These are phyloP conservation scores for Drosophila dives DNA, from an alignment of 2,888 invertebrate genomes.

Conservation along the genomic window DNA sequence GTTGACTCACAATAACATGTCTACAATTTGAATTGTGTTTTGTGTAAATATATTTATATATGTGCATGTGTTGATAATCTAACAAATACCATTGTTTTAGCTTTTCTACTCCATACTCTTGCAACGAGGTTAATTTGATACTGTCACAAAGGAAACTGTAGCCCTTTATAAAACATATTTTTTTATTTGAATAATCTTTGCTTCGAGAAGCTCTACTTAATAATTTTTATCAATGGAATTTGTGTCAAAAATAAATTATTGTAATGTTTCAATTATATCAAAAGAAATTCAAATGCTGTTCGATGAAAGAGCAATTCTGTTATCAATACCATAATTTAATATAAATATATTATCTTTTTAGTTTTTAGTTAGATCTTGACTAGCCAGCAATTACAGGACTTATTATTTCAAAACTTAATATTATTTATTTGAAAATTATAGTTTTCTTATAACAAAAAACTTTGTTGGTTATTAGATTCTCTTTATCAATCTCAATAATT, in stretches of 20 bases:
- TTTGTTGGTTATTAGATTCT: neutral
- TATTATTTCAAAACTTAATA: neutral
- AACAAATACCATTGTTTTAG: conserved; percentile 17
- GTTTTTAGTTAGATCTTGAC: neutral
- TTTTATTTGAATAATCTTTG: neutral
- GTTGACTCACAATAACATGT: conserved; percentile 20
- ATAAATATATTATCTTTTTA: neutral
- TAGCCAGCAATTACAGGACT: neutral
- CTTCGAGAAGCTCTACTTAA: neutral
- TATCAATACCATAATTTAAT: neutral
- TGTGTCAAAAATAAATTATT: neutral
- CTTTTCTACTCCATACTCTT: conserved; percentile 3
- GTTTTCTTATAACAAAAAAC: neutral
- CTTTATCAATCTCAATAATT: neutral
- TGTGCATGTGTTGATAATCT: conserved; percentile 5
- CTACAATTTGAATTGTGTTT: conserved; percentile 25
- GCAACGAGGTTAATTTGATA: neutral
- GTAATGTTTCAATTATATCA: neutral
- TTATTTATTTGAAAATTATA: neutral
- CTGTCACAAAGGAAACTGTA: neutral
- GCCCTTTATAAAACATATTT: neutral
- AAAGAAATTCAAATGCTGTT: neutral
- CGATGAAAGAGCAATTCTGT: neutral
- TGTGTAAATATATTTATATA: neutral
- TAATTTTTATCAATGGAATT: neutral